These are phyloP conservation scores for Caenorhabditis macrosperma DNA, from an alignment of 2,888 invertebrate species.

Conservation along the genomic window DNA sequence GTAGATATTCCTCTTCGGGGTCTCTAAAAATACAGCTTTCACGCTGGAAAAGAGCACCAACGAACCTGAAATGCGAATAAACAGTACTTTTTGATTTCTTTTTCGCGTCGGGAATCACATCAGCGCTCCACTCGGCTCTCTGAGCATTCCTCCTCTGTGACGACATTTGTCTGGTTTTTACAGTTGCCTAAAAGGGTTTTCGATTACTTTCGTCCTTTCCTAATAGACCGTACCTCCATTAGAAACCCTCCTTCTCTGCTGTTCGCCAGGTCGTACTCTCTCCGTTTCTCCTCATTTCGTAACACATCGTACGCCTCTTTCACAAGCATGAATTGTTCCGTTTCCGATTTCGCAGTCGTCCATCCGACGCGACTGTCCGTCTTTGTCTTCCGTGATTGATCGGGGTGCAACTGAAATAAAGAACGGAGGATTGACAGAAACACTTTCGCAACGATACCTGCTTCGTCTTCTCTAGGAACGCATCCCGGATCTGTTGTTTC, in stretches of 20 bases:
- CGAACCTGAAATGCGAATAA: slow-evolving; percentile 52
- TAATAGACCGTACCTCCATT: slow-evolving; percentile 33
- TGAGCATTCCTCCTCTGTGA: slow-evolving; percentile 34
- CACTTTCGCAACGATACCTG: slow-evolving; percentile 21
- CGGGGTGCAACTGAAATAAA: slow-evolving; percentile 59
- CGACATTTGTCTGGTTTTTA: slow-evolving; percentile 49
- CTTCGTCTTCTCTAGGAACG: slow-evolving; percentile 56
- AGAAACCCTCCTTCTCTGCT: slow-evolving; percentile 57
- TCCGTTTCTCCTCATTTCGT: slow-evolving; percentile 54
- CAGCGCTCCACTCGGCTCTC: slow-evolving; percentile 56
- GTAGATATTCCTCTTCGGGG: slow-evolving; percentile 59
- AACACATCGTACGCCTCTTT: slow-evolving; percentile 62
- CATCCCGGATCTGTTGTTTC: slow-evolving; percentile 41
- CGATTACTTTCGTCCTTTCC: background rate
- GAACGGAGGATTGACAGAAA: too few species aligned
- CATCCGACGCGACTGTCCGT: slow-evolving; percentile 53
- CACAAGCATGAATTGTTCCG: slow-evolving; percentile 61
- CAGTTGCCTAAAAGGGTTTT: slow-evolving; percentile 14
- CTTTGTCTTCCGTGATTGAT: slow-evolving; percentile 23
- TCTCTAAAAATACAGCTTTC: slow-evolving; percentile 41
- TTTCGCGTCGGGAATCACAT: slow-evolving; percentile 41
- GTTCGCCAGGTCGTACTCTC: slow-evolving; percentile 44
- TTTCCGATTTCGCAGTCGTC: slow-evolving; percentile 39
- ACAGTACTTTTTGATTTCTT: slow-evolving; percentile 24
- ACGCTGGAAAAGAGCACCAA: too few species aligned